These are phyloP conservation scores for Epistrophella euchroma DNA, from an alignment of 2,888 invertebrate species.

Conservation along the genomic window DNA sequence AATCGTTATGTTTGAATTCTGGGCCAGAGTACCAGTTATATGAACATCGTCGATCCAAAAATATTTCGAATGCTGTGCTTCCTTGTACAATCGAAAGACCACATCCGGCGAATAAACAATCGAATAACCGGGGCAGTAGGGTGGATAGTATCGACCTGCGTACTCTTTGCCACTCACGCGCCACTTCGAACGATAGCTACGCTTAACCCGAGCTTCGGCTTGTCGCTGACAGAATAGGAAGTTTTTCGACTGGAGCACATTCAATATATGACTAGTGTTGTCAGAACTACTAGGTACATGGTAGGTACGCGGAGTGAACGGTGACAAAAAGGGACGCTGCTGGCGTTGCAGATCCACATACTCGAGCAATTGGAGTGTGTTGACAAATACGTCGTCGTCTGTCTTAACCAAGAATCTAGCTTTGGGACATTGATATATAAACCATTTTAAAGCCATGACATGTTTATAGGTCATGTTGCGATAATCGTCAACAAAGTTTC, in stretches of 20 bases:
- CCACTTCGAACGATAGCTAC: conserved; percentile 90
- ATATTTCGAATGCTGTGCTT: conserved; percentile 87
- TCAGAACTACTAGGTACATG: conserved; percentile 61
- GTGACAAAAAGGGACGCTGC: conserved; percentile 34
- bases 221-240: conserved; percentile 88
- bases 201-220: conserved; percentile 85
- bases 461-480: conserved; percentile 94
- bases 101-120: conserved; percentile 88
- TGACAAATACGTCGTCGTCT: conserved; percentile 91
- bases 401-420: conserved; percentile 89
- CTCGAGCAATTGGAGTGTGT: conserved; percentile 86
- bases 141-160: conserved; percentile 87
- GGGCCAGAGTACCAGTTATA: conserved; percentile 88
- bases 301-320: conserved; percentile 62
- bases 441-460: conserved; percentile 92
- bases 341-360: conserved; percentile 81
- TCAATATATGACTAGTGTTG: conserved; percentile 70
- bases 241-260: conserved; percentile 82
- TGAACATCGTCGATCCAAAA: conserved; percentile 95
- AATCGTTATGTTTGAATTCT: conserved; percentile 85
- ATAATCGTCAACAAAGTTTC: conserved; percentile 90
- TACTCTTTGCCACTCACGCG: conserved; percentile 89
- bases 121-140: conserved; percentile 90
- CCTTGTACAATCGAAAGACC: conserved; percentile 85
- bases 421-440: conserved; percentile 87